Evolutionary conservation across 2,797 vertebrate species (phyloP).

Genomic region (Eremophila alpestris): DNA sequence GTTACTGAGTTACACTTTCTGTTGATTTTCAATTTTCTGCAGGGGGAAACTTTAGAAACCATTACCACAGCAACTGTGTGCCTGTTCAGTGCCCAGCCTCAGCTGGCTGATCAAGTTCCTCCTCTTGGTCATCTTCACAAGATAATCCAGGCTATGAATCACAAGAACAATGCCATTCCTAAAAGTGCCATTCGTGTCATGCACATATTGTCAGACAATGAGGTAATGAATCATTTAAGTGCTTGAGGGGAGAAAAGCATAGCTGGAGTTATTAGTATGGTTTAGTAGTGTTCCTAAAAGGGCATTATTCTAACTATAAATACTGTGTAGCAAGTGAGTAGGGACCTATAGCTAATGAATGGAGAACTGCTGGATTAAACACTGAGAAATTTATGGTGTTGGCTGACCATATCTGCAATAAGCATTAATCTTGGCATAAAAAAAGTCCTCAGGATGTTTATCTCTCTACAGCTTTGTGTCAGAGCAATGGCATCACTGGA

Average conservation of each 20-base stretch:
- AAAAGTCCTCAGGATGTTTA: neutral
- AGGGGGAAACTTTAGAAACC: conserved; percentile 97
- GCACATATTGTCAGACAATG: conserved; percentile 93
- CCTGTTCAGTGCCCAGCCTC: conserved; percentile 92
- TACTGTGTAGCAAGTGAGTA: neutral
- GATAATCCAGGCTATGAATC: conserved; percentile 91
- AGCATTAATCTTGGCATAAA: neutral
- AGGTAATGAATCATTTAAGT: conserved; percentile 76
- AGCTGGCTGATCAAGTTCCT: conserved; percentile 97
- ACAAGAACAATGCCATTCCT: conserved; percentile 94
- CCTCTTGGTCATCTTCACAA: conserved; percentile 95
- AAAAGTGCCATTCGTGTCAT: conserved; percentile 96
- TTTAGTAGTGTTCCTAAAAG: neutral
- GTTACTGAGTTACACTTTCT: neutral
- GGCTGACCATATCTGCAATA: neutral
- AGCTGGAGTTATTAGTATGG: neutral
- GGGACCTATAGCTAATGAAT: neutral
- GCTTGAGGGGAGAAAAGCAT: neutral
- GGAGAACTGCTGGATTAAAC: neutral
- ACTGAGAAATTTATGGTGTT: neutral
- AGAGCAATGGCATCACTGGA: conserved; percentile 93
- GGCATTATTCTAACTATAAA: neutral
- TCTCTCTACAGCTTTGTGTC: conserved; percentile 86
- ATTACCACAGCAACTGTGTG: conserved; percentile 94
- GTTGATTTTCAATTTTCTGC: neutral